Percentiles rank a stretch among this genome's conserved stretches.
These are phyloP conservation scores for Mobula birostris DNA, from an alignment of 2,113 vertebrate species.

Conservation along the genomic window DNA sequence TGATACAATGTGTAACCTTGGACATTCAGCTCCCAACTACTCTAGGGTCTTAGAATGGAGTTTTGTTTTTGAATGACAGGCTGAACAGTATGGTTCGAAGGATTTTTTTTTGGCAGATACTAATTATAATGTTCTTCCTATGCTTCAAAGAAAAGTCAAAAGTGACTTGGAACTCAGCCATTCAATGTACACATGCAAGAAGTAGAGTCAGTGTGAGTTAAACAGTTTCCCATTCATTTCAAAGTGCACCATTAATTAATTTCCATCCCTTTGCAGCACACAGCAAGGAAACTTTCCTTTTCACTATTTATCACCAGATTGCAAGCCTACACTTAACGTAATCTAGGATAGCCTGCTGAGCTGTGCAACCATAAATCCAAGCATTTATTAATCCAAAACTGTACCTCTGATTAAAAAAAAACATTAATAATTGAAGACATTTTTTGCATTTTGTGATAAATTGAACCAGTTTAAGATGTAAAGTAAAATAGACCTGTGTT, in stretches of 20 bases:
- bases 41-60: no score
- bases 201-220: no score
- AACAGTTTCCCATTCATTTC: not conserved
- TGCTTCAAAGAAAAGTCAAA: no score
- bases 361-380: not conserved
- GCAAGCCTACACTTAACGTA: not conserved
- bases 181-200: no score
- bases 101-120: no score
- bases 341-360: not conserved
- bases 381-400: not conserved
- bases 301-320: not conserved
- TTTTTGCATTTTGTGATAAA: not conserved
- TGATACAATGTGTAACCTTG: no score
- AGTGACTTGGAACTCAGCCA: no score
- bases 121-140: no score
- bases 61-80: no score
- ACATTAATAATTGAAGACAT: not conserved
- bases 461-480: not conserved
- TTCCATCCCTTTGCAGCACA: not conserved
- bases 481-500: not conserved
- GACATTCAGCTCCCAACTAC: no score
- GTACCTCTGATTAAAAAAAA: not conserved
- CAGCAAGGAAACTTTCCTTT: not conserved
- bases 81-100: no score
- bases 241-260: not conserved